These are phyloP conservation scores for Ataeniobius toweri DNA, from an alignment of 2,797 vertebrate genomes.

Conservation along the genomic window DNA sequence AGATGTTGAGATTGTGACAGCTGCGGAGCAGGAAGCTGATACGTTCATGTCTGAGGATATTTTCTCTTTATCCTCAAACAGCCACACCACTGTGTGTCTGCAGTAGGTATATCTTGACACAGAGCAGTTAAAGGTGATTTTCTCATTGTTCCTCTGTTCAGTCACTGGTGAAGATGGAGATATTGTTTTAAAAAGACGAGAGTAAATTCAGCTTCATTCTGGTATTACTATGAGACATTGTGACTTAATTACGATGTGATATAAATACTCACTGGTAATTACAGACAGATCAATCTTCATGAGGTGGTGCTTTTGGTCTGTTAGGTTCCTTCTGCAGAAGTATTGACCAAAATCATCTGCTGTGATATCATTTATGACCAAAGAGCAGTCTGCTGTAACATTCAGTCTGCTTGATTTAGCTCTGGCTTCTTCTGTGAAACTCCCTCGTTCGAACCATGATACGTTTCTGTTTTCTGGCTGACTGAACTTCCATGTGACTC, in stretches of 20 bases:
- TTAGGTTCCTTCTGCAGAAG: not conserved
- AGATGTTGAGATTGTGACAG: not conserved
- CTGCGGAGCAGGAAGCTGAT: not conserved
- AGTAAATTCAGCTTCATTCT: not conserved
- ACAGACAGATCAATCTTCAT: not conserved
- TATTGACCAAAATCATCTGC: slow-evolving; percentile 6
- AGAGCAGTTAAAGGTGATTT: not conserved
- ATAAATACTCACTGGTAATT: slow-evolving; percentile 37
- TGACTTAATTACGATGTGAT: not conserved
- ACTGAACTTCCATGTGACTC: not conserved
- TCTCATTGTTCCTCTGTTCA: not conserved
- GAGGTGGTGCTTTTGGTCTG: not conserved
- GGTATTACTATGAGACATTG: not conserved
- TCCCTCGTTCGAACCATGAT: rapidly evolving
- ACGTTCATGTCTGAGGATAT: not conserved
- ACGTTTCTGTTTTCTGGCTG: rapidly evolving
- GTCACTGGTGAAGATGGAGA: not conserved
- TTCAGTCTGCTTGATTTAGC: slow-evolving; percentile 17
- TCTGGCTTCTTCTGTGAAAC: not conserved
- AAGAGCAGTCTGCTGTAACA: slow-evolving; percentile 34
- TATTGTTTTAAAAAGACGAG: not conserved
- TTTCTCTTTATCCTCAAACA: not conserved
- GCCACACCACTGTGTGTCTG: not conserved
- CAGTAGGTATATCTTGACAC: not conserved
- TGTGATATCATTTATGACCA: slow-evolving; percentile 31